Base-by-base conservation (phyloP, 2,797 vertebrate genomes). In the Dicrostonyx torquatus region DNA sequence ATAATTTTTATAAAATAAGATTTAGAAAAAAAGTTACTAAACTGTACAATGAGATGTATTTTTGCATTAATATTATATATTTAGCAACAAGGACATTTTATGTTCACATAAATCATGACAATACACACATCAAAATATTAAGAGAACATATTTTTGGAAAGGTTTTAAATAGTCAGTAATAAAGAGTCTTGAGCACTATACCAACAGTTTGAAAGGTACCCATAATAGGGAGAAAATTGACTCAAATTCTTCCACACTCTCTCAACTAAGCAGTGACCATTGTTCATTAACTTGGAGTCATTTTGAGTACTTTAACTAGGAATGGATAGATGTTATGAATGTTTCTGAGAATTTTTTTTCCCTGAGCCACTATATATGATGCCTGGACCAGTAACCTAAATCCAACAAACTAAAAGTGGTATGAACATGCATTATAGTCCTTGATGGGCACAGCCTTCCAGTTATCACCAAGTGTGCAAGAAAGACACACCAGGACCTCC, bases 111-210 rank as follows among this genome's bases (percentile, higher is more conserved):
- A 15, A 93, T 55, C 34, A 86, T 53, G 43, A n/a, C 14, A 91
- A 91, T 55, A 62, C n/a, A 76, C 15, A 55, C 26, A 87, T 83
- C 73, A 79, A 87, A 68, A 45, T 96, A 79, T 58, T 55, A 72
- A 75, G 17, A 70, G 0, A 78, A 58, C 12, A 80, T 70, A 48
- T 60, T 77, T 90, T 68, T n/a, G 29, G 75, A 64, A 55, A 40
- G 34, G 37, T 6, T 90, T 17, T 37, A 79, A 64, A 64, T 5
- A 48, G 5, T 22, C 83, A 66, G 29, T 85, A n/a, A 55, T 75
- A 6, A 82, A 50, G 22, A 79, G 0, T 18, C 8, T 26, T 62
- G 58, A 80, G 80, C 50, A 4, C 18, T 92, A 43, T 6, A 64
- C 20, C 17, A 4, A 72, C 6, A 77, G 70, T 60, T 80, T 73